A percentile compares a stretch with the other conserved stretches of the same genome.
phyloP scores from a whole-genome alignment of 37 sponge, comb jelly and placozoan genomes.

The Haliclona indistincta region DNA sequence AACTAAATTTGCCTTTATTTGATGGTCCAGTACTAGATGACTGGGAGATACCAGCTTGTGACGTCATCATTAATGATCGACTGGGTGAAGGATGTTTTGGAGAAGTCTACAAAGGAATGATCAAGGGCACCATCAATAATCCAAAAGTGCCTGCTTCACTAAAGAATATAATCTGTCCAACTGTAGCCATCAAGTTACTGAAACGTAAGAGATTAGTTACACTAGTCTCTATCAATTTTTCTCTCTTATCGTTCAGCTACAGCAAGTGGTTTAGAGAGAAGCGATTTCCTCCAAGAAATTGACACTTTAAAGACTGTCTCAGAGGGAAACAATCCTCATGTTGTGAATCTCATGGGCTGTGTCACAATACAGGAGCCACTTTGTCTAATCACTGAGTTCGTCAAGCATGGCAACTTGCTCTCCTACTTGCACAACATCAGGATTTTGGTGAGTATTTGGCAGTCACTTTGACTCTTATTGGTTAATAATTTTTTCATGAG shows the following conservation, averaged over 20 bases:
- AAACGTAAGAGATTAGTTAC: too few species aligned
- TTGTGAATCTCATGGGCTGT: conserved; percentile 74
- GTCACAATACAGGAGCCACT: conserved; percentile 57
- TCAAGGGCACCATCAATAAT: conserved; percentile 46
- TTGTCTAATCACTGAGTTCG: conserved; percentile 47
- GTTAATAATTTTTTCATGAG: too few species aligned
- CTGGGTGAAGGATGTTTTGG: conserved; percentile 68
- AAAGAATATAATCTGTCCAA: conserved; percentile 44
- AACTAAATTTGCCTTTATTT: background rate
- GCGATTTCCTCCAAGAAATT: conserved; percentile 44
- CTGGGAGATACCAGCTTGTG: conserved; percentile 53
- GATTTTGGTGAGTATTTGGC: conserved; percentile 35
- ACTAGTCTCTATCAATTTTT: background rate
- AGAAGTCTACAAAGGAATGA: conserved; percentile 39
- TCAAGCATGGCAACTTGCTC: conserved; percentile 55
- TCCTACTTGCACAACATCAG: conserved; percentile 43
- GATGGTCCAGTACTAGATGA: conserved; percentile 31
- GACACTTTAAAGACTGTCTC: conserved; percentile 47
- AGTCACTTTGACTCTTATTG: too few species aligned
- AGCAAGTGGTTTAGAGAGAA: conserved; percentile 9
- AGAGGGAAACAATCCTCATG: conserved; percentile 34
- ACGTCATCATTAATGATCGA: conserved; percentile 25
- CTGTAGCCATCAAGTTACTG: conserved; percentile 49
- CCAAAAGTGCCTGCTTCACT: conserved; percentile 40
- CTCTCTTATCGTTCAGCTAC: conserved; percentile 20